These are phyloP conservation scores for Zelostemma sp. DNA, from an alignment of 1,140 invertebrate genomes.

Conservation along the genomic window DNA sequence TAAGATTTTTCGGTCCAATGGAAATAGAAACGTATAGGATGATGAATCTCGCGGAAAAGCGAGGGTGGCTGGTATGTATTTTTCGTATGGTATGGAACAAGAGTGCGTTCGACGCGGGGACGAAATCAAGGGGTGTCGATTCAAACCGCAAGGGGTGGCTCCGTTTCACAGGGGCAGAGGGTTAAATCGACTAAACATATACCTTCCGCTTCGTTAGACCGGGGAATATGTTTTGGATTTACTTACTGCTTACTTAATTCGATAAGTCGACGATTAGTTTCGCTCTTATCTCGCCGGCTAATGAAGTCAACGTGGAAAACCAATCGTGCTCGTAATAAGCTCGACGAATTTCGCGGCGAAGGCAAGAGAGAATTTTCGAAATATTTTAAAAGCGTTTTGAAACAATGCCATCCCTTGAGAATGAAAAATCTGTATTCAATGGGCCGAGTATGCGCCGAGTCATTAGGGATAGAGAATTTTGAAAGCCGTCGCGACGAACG, in stretches of 20 bases:
- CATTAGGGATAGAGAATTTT: constrained; percentile 42
- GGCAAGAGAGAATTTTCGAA: neutral
- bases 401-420: constrained; percentile 10
- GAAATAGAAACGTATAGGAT: too few species aligned
- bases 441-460: constrained; percentile 31
- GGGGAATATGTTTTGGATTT: constrained; percentile 66
- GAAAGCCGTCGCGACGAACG: constrained; percentile 26
- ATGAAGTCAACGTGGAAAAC: constrained; percentile 21
- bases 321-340: neutral
- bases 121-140: constrained; percentile 43
- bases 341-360: neutral
- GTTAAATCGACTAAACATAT: constrained; percentile 67
- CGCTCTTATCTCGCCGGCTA: constrained; percentile 24
- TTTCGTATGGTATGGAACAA: constrained; percentile 53
- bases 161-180: constrained; percentile 31
- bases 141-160: constrained; percentile 45
- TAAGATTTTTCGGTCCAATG: too few species aligned
- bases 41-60: constrained; percentile 10
- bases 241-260: constrained; percentile 49
- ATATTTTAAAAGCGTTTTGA: constrained; percentile 14
- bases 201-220: constrained; percentile 64
- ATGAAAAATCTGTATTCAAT: constrained; percentile 29
- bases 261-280: constrained; percentile 42
- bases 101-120: constrained; percentile 54
- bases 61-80: constrained; percentile 4